phyloP scores from a whole-genome alignment of 1,140 invertebrate genomes.

The Bombus difficillimus region DNA sequence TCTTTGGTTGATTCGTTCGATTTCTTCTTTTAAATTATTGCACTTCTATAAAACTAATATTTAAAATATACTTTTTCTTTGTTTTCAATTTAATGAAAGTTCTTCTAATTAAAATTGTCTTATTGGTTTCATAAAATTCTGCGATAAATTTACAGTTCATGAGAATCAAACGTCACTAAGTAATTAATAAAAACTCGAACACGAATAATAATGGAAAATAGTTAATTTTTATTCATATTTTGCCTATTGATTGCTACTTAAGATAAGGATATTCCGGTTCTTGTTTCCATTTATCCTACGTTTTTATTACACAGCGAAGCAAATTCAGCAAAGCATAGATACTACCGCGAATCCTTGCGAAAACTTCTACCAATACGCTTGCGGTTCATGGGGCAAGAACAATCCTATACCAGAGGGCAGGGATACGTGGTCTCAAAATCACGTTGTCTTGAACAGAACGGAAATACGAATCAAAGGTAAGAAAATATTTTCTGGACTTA shows the following conservation, averaged over 20 bases:
- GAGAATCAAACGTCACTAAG: no score
- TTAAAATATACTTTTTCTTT: not conserved
- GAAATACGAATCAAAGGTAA: slow-evolving; percentile 25
- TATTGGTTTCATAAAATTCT: no score
- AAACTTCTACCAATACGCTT: slow-evolving; percentile 44
- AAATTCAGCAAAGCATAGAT: slow-evolving; percentile 7
- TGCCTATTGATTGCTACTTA: no score
- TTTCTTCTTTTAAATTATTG: no score
- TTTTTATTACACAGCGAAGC: not conserved
- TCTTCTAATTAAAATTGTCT: no score
- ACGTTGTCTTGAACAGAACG: not conserved
- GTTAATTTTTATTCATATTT: no score
- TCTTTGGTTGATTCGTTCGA: not conserved
- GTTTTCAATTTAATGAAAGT: no score
- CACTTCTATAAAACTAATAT: not conserved
- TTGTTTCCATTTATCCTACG: not conserved
- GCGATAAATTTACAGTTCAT: no score
- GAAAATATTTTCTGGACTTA: not conserved
- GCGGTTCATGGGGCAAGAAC: slow-evolving; percentile 17
- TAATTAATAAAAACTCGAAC: no score
- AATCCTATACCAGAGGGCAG: slow-evolving; percentile 29
- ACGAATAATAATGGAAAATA: no score
- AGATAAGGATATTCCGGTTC: not conserved
- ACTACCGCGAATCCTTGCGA: slow-evolving; percentile 22
- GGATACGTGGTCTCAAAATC: slow-evolving; percentile 22